A percentile compares a stretch with the other conserved stretches of the same genome.
These are phyloP conservation scores for Ranitomeya variabilis DNA, from an alignment of 2,113 vertebrate genomes.

Conservation along the genomic window DNA sequence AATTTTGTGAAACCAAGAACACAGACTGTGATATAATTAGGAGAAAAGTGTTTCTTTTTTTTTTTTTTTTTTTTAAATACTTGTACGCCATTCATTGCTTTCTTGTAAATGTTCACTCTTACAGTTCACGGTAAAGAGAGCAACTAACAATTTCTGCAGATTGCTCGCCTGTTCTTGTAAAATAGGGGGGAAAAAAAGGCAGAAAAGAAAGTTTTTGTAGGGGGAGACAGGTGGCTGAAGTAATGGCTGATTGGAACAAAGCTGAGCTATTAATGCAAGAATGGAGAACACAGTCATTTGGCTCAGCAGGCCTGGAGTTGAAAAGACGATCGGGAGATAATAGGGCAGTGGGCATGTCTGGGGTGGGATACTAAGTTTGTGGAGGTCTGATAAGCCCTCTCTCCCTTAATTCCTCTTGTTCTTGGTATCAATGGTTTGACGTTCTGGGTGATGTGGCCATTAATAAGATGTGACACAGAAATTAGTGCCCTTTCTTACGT, in stretches of 20 bases:
- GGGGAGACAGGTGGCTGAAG: constrained; percentile 57
- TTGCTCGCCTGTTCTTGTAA: constrained; percentile 37
- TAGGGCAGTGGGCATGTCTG: constrained; percentile 33
- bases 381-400: constrained; percentile 43
- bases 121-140: constrained; percentile 18
- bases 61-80: neutral
- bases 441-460: neutral
- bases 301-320: constrained; percentile 54
- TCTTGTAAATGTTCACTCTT: constrained; percentile 8
- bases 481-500: neutral
- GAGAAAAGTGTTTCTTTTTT: neutral
- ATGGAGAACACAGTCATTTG: constrained; percentile 58
- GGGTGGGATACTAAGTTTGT: constrained; percentile 19
- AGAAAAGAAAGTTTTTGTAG: constrained; percentile 41
- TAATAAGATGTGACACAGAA: neutral
- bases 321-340: constrained; percentile 51
- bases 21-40: neutral
- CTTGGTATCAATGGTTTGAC: constrained; percentile 21
- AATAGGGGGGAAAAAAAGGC: constrained; percentile 10
- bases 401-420: constrained; percentile 39
- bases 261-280: constrained; percentile 57
- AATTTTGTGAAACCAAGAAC: neutral
- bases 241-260: constrained; percentile 58
- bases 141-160: constrained; percentile 47
- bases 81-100: neutral